Evolutionary conservation across 1,140 invertebrate genomes (phyloP).

Genomic region (Orchestia grillus): DNA sequence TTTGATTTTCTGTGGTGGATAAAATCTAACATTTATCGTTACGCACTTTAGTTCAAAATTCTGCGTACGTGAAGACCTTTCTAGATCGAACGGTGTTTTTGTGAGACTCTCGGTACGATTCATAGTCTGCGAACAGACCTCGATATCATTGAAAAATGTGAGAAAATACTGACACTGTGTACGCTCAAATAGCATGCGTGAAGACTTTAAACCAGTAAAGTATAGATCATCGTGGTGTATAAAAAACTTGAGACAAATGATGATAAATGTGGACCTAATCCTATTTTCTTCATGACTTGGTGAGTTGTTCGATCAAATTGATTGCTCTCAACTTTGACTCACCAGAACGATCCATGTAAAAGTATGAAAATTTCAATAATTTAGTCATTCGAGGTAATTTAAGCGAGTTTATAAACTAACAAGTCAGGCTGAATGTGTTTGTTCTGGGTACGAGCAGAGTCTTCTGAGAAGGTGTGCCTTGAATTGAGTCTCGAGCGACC

Average conservation of each 20-base stretch:
- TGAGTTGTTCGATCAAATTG: no score
- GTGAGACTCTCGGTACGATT: not conserved
- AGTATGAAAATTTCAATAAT: no score
- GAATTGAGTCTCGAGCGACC: not conserved
- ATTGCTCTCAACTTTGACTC: no score
- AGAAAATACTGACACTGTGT: not conserved
- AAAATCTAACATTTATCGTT: no score
- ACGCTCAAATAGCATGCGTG: not conserved
- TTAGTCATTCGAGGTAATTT: no score
- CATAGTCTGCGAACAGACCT: not conserved
- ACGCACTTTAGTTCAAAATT: not conserved
- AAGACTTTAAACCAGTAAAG: not conserved
- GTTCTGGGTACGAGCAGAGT: no score
- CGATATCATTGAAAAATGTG: not conserved
- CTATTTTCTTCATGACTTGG: no score
- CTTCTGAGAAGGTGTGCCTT: not conserved
- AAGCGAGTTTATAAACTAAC: no score
- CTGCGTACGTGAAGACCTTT: not conserved
- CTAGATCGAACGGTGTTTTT: not conserved
- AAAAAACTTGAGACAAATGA: not conserved
- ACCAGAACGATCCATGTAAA: no score
- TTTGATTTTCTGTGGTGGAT: not conserved
- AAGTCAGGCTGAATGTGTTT: no score
- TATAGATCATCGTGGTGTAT: not conserved
- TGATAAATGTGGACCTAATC: no score